Evolutionary conservation across 2,113 vertebrate species (phyloP), one percentile per base, ranked within the genome.

Genomic region (Balaenoptera acutorostrata): DNA sequence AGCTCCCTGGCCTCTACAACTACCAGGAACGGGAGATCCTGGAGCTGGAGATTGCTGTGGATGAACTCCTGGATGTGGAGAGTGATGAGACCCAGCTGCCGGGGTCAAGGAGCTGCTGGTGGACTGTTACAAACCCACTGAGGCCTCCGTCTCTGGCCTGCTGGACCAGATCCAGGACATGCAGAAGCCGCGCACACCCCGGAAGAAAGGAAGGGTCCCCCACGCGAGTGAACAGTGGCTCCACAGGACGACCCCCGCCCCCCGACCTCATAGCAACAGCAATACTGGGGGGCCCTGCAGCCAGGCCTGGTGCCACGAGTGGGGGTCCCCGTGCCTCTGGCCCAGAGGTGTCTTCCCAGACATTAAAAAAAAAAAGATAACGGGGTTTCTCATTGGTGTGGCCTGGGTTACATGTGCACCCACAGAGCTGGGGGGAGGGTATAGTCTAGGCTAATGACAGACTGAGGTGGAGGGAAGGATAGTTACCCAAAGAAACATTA

Each of bases 111-210:
- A 99, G 44, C 98, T 99, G 81, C 98, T 99, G 98, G 99, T 99
- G 61, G 99, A 99, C 96, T 99, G 99, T 98, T 99, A 99, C 98
- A 99, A 99, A 98, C 99, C 99, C 92, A 99, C 99, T 61, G 99
- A 99, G 99, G 99, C 98, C 98, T 99, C 99, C 84, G 96, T 99
- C 97, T 98, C 99, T 92, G 99, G 99, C 98, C 98, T 99, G 98
- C 98, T 99, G 93, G 99, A 99, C 98, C 99, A 99, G 98, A 99
- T 99, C 98, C 98, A 99, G 95, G 99, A 99, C 96, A 99, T 99
- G 99, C 99, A 99, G 98, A 99, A 99, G 98, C 99, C 99, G 97
- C 99, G 99, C 97, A 99, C 99, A 74, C 99, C 99, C 55, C 99
- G 99, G 98, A 99, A 99, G 98, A 99, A 99, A 99, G 98, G 99